Evolutionary conservation across 2,113 vertebrate genomes (phyloP).

Genomic region (Hypanus sabinus): DNA sequence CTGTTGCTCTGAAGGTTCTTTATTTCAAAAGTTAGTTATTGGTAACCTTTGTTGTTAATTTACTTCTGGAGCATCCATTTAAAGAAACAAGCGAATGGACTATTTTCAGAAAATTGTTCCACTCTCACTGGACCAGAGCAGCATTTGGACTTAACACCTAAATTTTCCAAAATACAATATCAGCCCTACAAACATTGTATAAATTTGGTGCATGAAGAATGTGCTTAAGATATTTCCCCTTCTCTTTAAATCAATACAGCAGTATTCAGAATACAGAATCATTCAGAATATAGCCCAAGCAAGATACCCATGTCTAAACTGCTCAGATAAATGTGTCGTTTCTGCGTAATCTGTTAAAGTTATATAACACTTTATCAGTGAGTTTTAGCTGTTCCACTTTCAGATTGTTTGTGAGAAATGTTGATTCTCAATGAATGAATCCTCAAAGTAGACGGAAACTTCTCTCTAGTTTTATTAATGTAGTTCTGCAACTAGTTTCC

Average conservation of each 20-base stretch:
- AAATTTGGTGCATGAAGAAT: neutral
- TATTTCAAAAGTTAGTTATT: neutral
- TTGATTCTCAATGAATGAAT: neutral
- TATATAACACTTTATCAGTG: neutral
- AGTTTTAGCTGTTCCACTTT: neutral
- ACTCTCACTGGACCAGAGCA: neutral
- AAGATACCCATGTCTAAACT: neutral
- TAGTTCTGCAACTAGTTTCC: neutral
- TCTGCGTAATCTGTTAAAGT: neutral
- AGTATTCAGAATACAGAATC: too few species aligned
- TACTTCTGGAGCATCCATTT: neutral
- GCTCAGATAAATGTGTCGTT: neutral
- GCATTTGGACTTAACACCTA: neutral
- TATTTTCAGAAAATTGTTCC: neutral
- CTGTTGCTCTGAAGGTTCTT: neutral
- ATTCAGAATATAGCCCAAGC: too few species aligned
- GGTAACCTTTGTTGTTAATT: neutral
- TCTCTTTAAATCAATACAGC: neutral
- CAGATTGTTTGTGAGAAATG: neutral
- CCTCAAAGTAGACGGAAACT: neutral
- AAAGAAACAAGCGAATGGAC: neutral
- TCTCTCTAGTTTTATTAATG: conserved; percentile 1
- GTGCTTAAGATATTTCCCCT: neutral
- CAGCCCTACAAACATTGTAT: neutral
- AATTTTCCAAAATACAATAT: neutral